These are phyloP conservation scores for Peromyscus maniculatus DNA, from an alignment of 2,113 vertebrate species.

Conservation along the genomic window DNA sequence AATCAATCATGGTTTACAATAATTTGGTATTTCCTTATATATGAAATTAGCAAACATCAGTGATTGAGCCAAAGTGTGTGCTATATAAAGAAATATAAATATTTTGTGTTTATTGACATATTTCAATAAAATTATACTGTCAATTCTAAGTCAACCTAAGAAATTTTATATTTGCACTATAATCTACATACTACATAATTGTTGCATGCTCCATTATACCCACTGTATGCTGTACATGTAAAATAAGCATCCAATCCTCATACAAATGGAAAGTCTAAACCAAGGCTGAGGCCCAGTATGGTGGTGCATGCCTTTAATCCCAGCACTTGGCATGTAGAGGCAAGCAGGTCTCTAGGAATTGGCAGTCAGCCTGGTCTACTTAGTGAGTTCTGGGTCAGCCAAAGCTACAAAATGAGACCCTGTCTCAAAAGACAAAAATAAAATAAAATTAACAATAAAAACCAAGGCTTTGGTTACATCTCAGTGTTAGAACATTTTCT, in stretches of 20 bases:
- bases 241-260: neutral
- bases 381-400: neutral
- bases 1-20: neutral
- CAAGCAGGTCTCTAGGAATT: neutral
- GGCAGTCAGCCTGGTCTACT: neutral
- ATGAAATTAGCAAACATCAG: neutral
- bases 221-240: neutral
- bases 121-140: neutral
- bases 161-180: neutral
- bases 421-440: neutral
- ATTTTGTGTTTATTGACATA: neutral
- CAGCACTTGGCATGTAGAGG: neutral
- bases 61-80: neutral
- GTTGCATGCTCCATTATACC: neutral
- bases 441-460: neutral
- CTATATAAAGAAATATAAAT: neutral
- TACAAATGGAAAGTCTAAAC: neutral
- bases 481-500: neutral
- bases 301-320: neutral
- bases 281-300: neutral
- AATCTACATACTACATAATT: neutral
- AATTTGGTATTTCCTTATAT: conserved; percentile 1
- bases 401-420: neutral
- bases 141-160: neutral
- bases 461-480: neutral